phyloP scores from a whole-genome alignment of 1,140 invertebrate species.

The Aradophagus sp. region DNA sequence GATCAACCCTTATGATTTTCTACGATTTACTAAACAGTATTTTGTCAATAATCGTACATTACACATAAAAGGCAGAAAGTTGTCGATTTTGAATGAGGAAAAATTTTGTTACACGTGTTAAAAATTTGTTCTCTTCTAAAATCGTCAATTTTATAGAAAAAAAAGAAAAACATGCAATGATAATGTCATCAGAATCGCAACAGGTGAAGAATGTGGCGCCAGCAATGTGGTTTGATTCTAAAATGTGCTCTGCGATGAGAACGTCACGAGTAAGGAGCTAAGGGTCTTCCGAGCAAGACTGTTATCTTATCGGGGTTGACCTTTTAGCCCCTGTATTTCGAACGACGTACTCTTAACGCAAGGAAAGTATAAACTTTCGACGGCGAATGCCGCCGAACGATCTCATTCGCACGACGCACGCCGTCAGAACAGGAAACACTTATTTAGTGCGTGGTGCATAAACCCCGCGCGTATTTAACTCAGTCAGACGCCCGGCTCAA shows the following conservation, averaged over 20 bases:
- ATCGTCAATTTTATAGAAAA: no score
- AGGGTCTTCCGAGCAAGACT: conserved; percentile 32
- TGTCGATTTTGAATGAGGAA: no score
- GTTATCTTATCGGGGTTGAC: conserved; percentile 58
- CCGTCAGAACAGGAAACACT: conserved; percentile 56
- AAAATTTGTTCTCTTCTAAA: no score
- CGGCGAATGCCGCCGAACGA: conserved; percentile 42
- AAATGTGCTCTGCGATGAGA: conserved; percentile 7
- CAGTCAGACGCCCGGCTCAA: conserved; percentile 21
- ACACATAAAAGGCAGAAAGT: no score
- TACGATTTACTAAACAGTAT: no score
- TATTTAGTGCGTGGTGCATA: conserved; percentile 55
- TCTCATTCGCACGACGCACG: conserved; percentile 51
- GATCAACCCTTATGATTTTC: no score
- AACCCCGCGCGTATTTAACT: conserved; percentile 37
- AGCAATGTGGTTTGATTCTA: background rate
- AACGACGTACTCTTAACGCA: conserved; percentile 19
- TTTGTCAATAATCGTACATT: no score
- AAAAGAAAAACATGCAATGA: no score
- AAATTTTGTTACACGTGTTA: no score
- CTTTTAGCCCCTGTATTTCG: conserved; percentile 48
- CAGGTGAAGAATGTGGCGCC: no score
- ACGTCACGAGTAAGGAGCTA: conserved; percentile 26
- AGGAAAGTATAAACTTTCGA: conserved; percentile 57
- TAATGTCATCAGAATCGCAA: no score